Conservation (phyloP, 2,888 invertebrate genomes). For the Dascillus cervinus region DNA sequence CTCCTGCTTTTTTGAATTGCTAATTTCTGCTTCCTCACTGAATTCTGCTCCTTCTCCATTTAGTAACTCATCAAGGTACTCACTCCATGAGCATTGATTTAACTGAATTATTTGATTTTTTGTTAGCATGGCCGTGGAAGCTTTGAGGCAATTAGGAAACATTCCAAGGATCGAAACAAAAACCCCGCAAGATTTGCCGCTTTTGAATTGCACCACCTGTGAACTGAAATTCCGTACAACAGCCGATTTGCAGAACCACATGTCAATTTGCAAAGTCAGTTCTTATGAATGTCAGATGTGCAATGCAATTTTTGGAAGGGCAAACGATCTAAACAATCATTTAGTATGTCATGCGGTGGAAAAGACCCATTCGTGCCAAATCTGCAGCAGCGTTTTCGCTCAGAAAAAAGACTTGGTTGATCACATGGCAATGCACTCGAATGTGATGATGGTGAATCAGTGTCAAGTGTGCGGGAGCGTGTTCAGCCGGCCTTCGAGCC, state of each 20-base stretch:
- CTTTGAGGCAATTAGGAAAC: conserved; percentile 41
- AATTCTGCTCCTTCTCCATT: too few species aligned
- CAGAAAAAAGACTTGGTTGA: conserved; percentile 37
- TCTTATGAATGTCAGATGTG: conserved; percentile 36
- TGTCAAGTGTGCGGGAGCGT: conserved; percentile 43
- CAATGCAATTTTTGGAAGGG: conserved; percentile 39
- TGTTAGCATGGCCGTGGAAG: conserved; percentile 42
- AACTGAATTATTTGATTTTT: neutral
- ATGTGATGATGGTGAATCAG: conserved; percentile 18
- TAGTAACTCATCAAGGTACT: too few species aligned
- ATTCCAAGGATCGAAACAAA: conserved; percentile 36
- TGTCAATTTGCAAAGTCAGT: conserved; percentile 20
- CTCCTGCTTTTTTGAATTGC: too few species aligned
- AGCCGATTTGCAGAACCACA: conserved; percentile 30
- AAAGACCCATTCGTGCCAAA: conserved; percentile 36
- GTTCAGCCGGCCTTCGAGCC: conserved; percentile 44
- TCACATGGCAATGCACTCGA: conserved; percentile 34
- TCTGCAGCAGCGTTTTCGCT: conserved; percentile 38
- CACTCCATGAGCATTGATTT: conserved; percentile 1
- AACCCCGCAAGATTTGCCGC: conserved; percentile 14
- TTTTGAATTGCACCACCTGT: conserved; percentile 27
- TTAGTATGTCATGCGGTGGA: conserved; percentile 44
- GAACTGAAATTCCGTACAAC: conserved; percentile 23
- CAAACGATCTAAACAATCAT: conserved; percentile 43
- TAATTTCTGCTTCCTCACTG: neutral